These are phyloP conservation scores for Agapornis roseicollis DNA, from an alignment of 2,113 vertebrate genomes.

Conservation along the genomic window DNA sequence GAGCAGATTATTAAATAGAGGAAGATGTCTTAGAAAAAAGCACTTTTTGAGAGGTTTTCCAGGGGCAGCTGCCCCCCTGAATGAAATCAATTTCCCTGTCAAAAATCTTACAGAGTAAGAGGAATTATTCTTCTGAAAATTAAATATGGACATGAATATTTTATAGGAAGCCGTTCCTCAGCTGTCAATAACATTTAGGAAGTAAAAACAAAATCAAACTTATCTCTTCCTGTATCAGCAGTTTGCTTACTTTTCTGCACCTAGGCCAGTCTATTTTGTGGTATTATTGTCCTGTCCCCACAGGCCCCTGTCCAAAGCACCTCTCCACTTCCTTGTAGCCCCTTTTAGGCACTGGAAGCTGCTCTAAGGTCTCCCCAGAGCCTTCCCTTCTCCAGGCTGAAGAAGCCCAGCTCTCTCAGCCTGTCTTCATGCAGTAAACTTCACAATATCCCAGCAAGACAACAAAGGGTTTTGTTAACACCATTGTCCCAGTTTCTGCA, in stretches of 20 bases:
- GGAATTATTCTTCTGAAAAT: background rate
- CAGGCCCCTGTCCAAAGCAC: background rate
- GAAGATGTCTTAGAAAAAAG: background rate
- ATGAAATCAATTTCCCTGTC: background rate
- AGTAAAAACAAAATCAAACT: background rate
- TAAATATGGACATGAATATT: background rate
- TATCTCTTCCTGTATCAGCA: background rate
- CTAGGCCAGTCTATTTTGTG: background rate
- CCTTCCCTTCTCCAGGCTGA: background rate
- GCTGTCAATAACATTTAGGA: background rate
- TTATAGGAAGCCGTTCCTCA: background rate
- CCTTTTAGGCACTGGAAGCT: background rate
- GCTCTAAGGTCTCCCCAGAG: background rate
- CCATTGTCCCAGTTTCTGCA: background rate
- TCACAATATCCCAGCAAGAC: background rate
- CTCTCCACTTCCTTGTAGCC: background rate
- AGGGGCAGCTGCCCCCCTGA: background rate
- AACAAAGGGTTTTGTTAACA: background rate
- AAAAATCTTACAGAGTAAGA: background rate
- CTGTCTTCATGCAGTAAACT: background rate
- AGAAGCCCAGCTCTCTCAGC: background rate
- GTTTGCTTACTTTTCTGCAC: background rate
- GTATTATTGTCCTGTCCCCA: background rate
- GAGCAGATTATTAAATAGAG: background rate
- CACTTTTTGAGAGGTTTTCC: background rate